These are phyloP conservation scores for Ochropleura leucogaster DNA, from an alignment of 2,888 invertebrate species.

Conservation along the genomic window DNA sequence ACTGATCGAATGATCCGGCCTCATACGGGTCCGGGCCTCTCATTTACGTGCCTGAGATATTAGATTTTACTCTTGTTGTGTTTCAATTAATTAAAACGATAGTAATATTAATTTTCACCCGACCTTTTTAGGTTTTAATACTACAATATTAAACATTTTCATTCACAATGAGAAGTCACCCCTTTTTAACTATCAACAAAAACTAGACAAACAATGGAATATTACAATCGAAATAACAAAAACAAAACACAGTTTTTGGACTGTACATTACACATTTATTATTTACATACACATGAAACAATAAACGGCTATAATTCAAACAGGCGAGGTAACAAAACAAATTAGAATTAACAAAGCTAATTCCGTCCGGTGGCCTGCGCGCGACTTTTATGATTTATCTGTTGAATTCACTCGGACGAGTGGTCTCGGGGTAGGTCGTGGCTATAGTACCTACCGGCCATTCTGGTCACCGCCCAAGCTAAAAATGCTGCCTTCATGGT, in stretches of 20 bases:
- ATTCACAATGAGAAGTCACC: background rate
- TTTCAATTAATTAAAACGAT: conserved; percentile 46
- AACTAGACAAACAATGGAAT: conserved; percentile 58
- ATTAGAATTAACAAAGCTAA: conserved; percentile 79
- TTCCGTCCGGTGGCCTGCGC: conserved; percentile 70
- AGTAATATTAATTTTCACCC: conserved; percentile 10
- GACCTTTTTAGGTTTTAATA: conserved; percentile 1
- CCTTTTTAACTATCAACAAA: conserved; percentile 26
- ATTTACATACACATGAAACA: conserved; percentile 70
- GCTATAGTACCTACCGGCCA: background rate
- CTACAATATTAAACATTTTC: conserved; percentile 14
- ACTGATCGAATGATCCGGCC: conserved; percentile 52
- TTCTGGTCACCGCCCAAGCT: background rate
- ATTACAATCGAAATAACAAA: conserved; percentile 55
- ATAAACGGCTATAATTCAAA: conserved; percentile 68
- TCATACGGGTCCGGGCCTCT: conserved; percentile 35
- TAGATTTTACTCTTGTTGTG: conserved; percentile 22
- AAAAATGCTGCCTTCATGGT: background rate
- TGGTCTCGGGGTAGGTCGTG: conserved; percentile 51
- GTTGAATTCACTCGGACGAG: conserved; percentile 67
- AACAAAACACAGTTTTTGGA: conserved; percentile 55
- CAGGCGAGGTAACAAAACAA: conserved; percentile 71
- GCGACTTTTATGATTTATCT: conserved; percentile 81
- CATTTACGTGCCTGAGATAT: conserved; percentile 48
- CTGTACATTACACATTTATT: conserved; percentile 59